Percentiles rank a stretch among this genome's conserved stretches.
These are phyloP conservation scores for Procambarus clarkii DNA, from an alignment of 1,140 invertebrate species.

Conservation along the genomic window DNA sequence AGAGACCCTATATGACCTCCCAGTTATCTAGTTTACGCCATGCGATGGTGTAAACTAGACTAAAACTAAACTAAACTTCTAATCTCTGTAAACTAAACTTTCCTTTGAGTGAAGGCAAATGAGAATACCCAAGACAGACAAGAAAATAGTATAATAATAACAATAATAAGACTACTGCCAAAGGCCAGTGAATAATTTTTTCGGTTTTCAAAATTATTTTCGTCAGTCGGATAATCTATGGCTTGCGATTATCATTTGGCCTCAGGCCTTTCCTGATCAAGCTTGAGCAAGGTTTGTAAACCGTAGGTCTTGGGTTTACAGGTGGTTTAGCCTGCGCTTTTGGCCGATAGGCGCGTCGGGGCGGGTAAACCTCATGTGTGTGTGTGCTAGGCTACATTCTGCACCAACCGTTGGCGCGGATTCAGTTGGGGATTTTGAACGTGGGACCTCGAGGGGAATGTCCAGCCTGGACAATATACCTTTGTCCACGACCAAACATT, in stretches of 20 bases:
- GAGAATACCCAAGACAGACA: not conserved
- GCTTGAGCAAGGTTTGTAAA: not conserved
- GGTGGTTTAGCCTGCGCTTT: not conserved
- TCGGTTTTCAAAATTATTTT: slow-evolving; percentile 24
- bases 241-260: not conserved
- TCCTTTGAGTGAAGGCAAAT: slow-evolving; percentile 40
- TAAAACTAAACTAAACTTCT: no score
- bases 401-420: no score
- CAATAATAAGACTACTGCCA: no score
- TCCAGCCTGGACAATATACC: slow-evolving; percentile 19
- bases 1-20: not conserved
- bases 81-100: no score
- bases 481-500: not conserved
- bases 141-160: no score
- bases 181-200: slow-evolving; percentile 46
- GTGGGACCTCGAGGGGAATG: not conserved
- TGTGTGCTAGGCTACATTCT: no score
- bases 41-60: slow-evolving; percentile 28
- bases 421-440: no score
- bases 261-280: not conserved
- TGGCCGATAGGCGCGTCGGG: no score
- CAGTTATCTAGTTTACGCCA: slow-evolving; percentile 34
- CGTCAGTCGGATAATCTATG: not conserved
- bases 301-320: not conserved
- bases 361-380: no score